A percentile compares a stretch with the other conserved stretches of the same genome.
Evolutionary conservation across 1,140 invertebrate genomes (phyloP).

Genomic region (Ceratosolen fusciceps): DNA sequence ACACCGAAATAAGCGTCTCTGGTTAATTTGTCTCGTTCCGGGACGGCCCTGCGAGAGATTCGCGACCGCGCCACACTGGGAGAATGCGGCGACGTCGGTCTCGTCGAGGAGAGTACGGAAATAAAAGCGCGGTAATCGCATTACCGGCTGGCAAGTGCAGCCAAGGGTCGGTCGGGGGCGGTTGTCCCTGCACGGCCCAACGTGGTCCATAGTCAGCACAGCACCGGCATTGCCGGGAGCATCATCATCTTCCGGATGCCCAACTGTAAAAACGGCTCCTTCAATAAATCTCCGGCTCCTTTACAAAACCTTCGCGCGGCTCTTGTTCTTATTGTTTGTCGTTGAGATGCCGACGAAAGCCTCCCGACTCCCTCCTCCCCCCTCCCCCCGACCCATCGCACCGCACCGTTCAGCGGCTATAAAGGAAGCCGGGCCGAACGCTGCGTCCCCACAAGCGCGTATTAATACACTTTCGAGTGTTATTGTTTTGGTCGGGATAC

Average conservation of each 20-base stretch:
- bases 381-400: too few species aligned
- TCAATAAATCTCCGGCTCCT: neutral
- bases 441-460: too few species aligned
- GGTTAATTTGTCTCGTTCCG: constrained; percentile 9
- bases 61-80: neutral
- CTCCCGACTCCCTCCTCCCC: too few species aligned
- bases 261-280: constrained; percentile 10
- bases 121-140: constrained; percentile 61
- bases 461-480: too few species aligned
- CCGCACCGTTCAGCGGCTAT: too few species aligned
- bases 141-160: constrained; percentile 55
- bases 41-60: neutral
- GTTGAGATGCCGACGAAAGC: neutral
- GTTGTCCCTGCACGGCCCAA: too few species aligned
- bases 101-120: constrained; percentile 47
- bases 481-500: too few species aligned
- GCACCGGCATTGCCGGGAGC: too few species aligned
- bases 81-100: neutral
- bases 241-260: neutral
- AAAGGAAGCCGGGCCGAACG: neutral
- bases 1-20: neutral
- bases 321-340: neutral
- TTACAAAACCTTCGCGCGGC: neutral
- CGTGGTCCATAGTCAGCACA: too few species aligned
- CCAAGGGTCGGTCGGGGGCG: constrained; percentile 49